Base-by-base conservation (phyloP, 1,140 invertebrate species). In the Aphelenchoides avenae region DNA sequence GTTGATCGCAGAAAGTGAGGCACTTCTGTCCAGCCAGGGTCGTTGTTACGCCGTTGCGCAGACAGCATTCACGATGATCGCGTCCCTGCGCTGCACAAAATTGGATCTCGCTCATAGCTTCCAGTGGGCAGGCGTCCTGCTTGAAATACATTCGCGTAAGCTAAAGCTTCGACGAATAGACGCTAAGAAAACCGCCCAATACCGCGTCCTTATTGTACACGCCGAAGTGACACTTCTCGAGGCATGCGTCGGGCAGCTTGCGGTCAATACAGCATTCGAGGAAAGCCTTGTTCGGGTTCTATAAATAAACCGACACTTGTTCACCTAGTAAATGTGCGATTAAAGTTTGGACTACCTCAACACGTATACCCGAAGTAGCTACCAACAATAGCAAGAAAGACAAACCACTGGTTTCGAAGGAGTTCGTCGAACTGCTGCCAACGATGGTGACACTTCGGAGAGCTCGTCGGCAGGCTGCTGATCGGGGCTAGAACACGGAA, bases 131-230 rank as follows among this genome's bases (percentile, higher is more conserved):
- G 20, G 52, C 37, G 39, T 73, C 70, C 33, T 70, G 56, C 40
- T 73, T 73, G 47, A 73, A 69, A 46, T 73, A 73, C 70, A 73
- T 75, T 22, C 47, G 44, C n/a, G 42, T 60, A n/a, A 69, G 40
- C 64, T 67, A 26, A 53, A 66, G 44, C 46, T 13, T 31, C 26
- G 18, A 26, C 26, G 30, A n/a, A n/a, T n/a, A n/a, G n/a, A n/a
- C n/a, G n/a, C n/a, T n/a, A n/a, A n/a, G n/a, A n/a, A n/a, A n/a
- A n/a, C n/a, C n/a, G n/a, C n/a, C n/a, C n/a, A n/a, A 46, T 30
- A 68, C 56, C 6, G 52, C 41, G 24, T 75, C 49, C 44, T 66
- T 69, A 41, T 40, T 70, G 41, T 66, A 71, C n/a, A 36, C 41
- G 31, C 42, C 51, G 39, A 68, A 72, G 26, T 69, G 54, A 41